Percentiles rank a stretch among this genome's conserved stretches.
Conservation (phyloP, 2,113 vertebrate species). For the Perognathus longimembris region DNA sequence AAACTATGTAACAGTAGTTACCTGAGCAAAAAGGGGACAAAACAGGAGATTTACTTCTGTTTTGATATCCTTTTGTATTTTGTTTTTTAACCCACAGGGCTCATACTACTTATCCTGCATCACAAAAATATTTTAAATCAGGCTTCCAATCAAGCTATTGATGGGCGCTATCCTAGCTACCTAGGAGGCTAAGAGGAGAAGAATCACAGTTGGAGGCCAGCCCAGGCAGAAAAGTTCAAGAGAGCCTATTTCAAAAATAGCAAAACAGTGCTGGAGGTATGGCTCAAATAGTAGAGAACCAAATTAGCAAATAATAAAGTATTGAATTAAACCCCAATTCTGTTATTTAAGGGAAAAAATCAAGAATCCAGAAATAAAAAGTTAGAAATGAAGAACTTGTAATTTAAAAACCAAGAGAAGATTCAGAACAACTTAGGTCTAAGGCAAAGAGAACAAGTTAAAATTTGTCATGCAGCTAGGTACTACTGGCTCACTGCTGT, state of each 20-base stretch:
- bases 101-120: slow-evolving; percentile 12
- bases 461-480: neutral
- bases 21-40: neutral
- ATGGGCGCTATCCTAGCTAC: too few species aligned
- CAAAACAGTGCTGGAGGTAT: too few species aligned
- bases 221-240: too few species aligned
- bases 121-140: slow-evolving; percentile 41
- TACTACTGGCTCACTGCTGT: neutral
- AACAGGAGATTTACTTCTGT: neutral
- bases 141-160: slow-evolving; percentile 30
- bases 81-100: neutral
- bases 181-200: too few species aligned
- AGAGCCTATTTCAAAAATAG: too few species aligned
- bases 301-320: too few species aligned
- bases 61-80: neutral
- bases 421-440: slow-evolving; percentile 44
- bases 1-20: neutral
- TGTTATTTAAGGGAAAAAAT: too few species aligned
- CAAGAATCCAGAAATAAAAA: slow-evolving; percentile 39
- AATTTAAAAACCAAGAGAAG: slow-evolving; percentile 61
- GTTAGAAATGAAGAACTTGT: slow-evolving; percentile 17
- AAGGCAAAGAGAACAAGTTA: slow-evolving; percentile 40
- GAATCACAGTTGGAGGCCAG: too few species aligned
- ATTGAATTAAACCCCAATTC: too few species aligned
- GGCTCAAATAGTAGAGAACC: too few species aligned